Base-by-base conservation (phyloP, 2,113 vertebrate species). In the Mormyrus iriodes region DNA sequence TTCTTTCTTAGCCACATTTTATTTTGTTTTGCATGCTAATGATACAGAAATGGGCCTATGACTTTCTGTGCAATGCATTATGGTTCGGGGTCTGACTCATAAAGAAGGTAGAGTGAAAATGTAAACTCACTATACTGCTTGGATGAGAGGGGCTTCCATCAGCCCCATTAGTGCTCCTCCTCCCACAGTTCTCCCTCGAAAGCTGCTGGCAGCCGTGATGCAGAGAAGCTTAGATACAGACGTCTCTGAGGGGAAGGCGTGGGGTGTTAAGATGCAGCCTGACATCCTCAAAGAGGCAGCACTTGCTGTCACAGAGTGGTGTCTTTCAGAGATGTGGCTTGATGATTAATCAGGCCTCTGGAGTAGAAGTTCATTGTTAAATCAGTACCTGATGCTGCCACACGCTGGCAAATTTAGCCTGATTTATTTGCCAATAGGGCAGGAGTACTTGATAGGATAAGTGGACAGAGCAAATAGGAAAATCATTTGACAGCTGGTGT, bases 261-360 rank as follows among this genome's bases (percentile, higher is more conserved):
- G 73, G 13, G 31, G 31, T 19, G 35, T 8, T 79, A 19, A 76
- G 31, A 79, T 42, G 73, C 73, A 42, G 73, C 13, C 35, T 42
- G 17, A 4, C 15, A 42, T 79, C 73, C 49, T 51, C 21, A 86
- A 31, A 86, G 44, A 31, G 9, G 48, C 84, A 48, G 4, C 46
- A 27, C 24, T 86, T 31, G n/a, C 13, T 51, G 49, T n/a, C 10
- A 52, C 3, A 15, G 10, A 83, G 79, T 1, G 42, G 15, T 39
- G 17, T 83, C 79, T 83, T 83, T 42, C 46, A 86, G 85, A 35
- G 85, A 86, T 53, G 15, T n/a, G 13, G 21, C 24, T 52, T 52
- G n/a, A 51, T 35, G 46, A 35, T 13, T 10, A 31, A 91, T 93
- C 91, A 92, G 91, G 92, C 89, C 90, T 91, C 90, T 39, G 73